A percentile compares a stretch with the other conserved stretches of the same genome.
phyloP scores from a whole-genome alignment of 1,140 invertebrate genomes.

The Acromyrmex charruanus region DNA sequence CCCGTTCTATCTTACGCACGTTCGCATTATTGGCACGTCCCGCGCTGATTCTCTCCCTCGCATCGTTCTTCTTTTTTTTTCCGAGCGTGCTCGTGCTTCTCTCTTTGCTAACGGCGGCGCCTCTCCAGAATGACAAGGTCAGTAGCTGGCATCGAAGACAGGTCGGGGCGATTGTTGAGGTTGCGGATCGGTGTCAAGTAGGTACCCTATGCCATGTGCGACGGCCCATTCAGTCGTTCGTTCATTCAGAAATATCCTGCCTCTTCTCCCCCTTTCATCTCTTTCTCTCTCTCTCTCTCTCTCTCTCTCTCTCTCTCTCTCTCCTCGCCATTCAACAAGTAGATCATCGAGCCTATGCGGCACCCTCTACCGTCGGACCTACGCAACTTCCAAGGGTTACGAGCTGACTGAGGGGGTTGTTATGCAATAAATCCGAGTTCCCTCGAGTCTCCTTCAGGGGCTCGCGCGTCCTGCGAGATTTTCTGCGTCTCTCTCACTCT shows the following conservation, averaged over 20 bases:
- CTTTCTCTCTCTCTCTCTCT: slow-evolving; percentile 22
- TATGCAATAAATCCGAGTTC: slow-evolving; percentile 76
- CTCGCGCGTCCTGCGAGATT: slow-evolving; percentile 63
- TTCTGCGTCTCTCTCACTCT: slow-evolving; percentile 16
- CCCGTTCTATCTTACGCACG: not conserved
- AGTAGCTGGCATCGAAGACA: slow-evolving; percentile 67
- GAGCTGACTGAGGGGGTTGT: slow-evolving; percentile 75
- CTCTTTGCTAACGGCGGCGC: slow-evolving; percentile 23
- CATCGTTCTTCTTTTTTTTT: not conserved
- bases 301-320: slow-evolving; percentile 56
- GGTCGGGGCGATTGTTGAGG: slow-evolving; percentile 73
- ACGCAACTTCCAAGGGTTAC: slow-evolving; percentile 79
- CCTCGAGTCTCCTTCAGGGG: slow-evolving; percentile 73
- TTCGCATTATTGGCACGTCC: not conserved
- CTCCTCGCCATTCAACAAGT: slow-evolving; percentile 78
- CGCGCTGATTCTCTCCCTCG: slow-evolving; percentile 21
- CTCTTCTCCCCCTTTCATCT: slow-evolving; percentile 58
- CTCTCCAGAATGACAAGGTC: slow-evolving; percentile 55
- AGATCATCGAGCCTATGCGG: slow-evolving; percentile 79
- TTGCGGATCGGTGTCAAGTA: slow-evolving; percentile 79
- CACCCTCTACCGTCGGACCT: slow-evolving; percentile 78
- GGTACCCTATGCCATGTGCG: slow-evolving; percentile 78
- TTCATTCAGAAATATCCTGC: slow-evolving; percentile 79
- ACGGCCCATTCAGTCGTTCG: slow-evolving; percentile 78
- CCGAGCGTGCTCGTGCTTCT: slow-evolving; percentile 26